Evolutionary conservation across 2,888 invertebrate species (phyloP), one percentile per base, ranked within the genome.

Genomic region (Ophioninae sp.): DNA sequence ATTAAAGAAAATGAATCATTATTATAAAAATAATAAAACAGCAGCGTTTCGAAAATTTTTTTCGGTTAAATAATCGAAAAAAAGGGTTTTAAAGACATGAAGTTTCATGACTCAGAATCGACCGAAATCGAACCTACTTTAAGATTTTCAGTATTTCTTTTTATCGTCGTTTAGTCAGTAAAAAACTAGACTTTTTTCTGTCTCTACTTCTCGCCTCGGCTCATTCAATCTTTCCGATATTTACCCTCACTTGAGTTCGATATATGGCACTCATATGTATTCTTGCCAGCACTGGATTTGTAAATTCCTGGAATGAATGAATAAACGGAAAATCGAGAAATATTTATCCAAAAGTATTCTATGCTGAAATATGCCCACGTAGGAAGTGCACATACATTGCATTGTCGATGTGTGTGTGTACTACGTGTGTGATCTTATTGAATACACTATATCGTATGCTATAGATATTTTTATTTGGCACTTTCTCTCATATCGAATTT

Each of bases 271-370:
- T 37, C 37, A 64, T 41, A 69, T 64, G 61, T 68, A 69, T 77
- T 44, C 69, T 23, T 21, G 69, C 50, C 39, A 17, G 39, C 30
- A 69, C 59, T 57, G 50, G 70, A 70, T 64, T 20, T 39, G 69
- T 59, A 50, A 79, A 39, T 59, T 44, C 23, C 41, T 30, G 37
- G 72, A 72, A 39, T 23, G 59, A 67, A 79, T 79, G 50, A 68
- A 79, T 73, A 79, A 79, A 73, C 23, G 64, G 23, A 17, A 8
- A 59, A 72, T 61, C 67, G 69, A 57, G 37, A 67, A 79, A 79
- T 73, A 73, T 79, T 73, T 67, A 67, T 73, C n/a, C 13, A 62
- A 62, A 41, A 73, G 50, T 50, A 61, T 59, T 17, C 57, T 57
- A 23, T 23, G 7, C 39, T 39, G 65, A 41, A 65, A 57, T 44